These are phyloP conservation scores for Metaphire vulgaris DNA, from an alignment of 1,140 invertebrate species.

Conservation along the genomic window DNA sequence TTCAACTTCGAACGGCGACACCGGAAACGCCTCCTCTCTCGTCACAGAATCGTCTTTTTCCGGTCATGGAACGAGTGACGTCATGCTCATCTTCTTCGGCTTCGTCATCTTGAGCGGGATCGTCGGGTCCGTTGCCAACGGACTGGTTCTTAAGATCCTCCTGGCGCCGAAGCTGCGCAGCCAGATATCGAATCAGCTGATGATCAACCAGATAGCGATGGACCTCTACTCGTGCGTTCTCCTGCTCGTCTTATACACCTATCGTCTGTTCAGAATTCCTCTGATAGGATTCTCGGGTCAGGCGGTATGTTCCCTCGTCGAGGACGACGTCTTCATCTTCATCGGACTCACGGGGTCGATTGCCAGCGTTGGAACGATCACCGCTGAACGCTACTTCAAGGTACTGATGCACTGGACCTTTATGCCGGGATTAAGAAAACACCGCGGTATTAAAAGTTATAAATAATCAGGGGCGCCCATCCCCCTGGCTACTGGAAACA, in stretches of 20 bases:
- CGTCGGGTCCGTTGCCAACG: neutral
- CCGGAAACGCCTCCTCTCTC: neutral
- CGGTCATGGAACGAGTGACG: neutral
- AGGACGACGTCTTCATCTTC: neutral
- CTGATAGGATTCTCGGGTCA: neutral
- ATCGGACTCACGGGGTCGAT: neutral
- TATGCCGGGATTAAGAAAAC: no score
- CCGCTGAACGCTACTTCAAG: neutral
- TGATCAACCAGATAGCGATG: neutral
- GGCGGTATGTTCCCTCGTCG: neutral
- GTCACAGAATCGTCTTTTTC: neutral
- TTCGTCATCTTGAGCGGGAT: neutral
- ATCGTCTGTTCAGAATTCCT: neutral
- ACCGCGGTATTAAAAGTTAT: no score
- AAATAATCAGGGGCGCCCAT: no score
- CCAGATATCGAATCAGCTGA: neutral
- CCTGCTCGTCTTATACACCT: neutral
- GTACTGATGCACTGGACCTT: no score
- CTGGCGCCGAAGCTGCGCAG: neutral
- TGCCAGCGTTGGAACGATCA: neutral
- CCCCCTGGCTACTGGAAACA: no score
- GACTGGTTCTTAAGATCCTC: neutral
- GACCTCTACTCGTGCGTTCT: neutral
- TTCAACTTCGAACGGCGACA: neutral
- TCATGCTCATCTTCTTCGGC: neutral